phyloP scores from a whole-genome alignment of 2,888 invertebrate species.

The Steinernema carpocapsae region DNA sequence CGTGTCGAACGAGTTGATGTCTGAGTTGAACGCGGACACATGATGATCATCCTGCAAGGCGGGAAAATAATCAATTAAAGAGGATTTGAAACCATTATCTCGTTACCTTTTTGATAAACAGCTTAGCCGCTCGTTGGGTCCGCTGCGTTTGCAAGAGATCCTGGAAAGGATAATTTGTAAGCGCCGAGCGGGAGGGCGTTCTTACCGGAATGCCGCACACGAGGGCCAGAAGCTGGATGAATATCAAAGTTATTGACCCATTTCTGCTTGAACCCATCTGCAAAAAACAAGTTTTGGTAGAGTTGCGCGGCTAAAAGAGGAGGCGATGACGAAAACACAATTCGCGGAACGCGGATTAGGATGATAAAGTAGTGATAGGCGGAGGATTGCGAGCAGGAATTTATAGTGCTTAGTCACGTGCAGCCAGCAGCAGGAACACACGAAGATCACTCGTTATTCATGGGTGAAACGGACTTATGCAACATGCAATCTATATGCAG shows the following conservation, averaged over 20 bases:
- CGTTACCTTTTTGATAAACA: conserved; percentile 11
- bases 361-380: too few species aligned
- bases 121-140: neutral
- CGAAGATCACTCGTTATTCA: too few species aligned
- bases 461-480: too few species aligned
- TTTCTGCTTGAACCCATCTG: conserved; percentile 31
- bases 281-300: too few species aligned
- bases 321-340: too few species aligned
- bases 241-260: conserved; percentile 14
- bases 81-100: neutral
- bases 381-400: neutral
- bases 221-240: conserved; percentile 17
- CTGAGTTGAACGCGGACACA: conserved; percentile 19
- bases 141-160: conserved; percentile 15
- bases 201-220: conserved; percentile 16
- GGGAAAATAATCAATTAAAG: neutral
- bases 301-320: too few species aligned
- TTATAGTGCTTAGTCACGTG: neutral
- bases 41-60: conserved; percentile 4
- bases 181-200: neutral
- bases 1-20: conserved; percentile 42
- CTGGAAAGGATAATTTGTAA: neutral
- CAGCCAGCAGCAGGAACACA: too few species aligned
- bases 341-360: too few species aligned
- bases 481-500: too few species aligned